A percentile compares a stretch with the other conserved stretches of the same genome.
These are phyloP conservation scores for Platichthys flesus DNA, from an alignment of 2,113 vertebrate genomes.

Conservation along the genomic window DNA sequence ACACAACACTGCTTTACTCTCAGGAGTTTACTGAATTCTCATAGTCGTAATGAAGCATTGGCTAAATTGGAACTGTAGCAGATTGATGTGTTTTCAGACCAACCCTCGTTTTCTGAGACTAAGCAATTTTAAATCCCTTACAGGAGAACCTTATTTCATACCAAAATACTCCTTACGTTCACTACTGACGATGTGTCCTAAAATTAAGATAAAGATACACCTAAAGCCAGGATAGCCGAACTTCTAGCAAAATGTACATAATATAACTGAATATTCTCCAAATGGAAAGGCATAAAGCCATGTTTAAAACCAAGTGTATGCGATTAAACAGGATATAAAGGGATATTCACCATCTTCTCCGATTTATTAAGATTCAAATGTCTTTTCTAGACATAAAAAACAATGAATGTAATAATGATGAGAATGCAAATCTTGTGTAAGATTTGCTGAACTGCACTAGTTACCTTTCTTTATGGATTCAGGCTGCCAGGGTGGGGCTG, in stretches of 20 bases:
- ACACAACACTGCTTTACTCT: background rate
- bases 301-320: too few relatives aligned
- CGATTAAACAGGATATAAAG: too few relatives aligned
- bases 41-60: conserved; percentile 4
- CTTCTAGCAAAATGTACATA: too few relatives aligned
- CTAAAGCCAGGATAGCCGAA: too few relatives aligned
- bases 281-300: too few relatives aligned
- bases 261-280: too few relatives aligned
- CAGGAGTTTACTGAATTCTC: background rate
- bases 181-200: too few relatives aligned
- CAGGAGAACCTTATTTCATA: background rate
- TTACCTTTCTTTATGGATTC: background rate
- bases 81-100: background rate
- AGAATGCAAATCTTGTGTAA: background rate
- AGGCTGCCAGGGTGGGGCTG: conserved; percentile 44
- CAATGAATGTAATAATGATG: background rate
- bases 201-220: too few relatives aligned
- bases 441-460: background rate
- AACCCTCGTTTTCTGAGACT: background rate
- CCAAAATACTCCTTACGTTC: too few relatives aligned
- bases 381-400: too few relatives aligned
- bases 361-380: too few relatives aligned
- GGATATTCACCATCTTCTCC: too few relatives aligned
- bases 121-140: background rate
- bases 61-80: background rate